phyloP scores from a whole-genome alignment of 1,140 invertebrate genomes.

The Drosophila lacertosa region DNA sequence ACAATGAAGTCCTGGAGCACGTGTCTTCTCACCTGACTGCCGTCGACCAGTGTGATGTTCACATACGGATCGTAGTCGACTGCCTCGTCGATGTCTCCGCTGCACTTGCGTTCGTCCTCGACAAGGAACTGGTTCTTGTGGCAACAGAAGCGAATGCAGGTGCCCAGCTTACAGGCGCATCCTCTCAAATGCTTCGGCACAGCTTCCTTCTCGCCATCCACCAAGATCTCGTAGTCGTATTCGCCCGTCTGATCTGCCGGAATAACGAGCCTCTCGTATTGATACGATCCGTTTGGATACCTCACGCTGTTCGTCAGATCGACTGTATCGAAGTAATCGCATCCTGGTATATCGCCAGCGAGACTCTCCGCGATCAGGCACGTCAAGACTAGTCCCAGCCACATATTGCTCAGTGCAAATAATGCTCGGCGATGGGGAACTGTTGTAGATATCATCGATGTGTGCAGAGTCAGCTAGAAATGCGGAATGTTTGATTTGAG shows the following conservation, averaged over 20 bases:
- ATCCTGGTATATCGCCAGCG: constrained; percentile 38
- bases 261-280: constrained; percentile 56
- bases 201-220: constrained; percentile 5
- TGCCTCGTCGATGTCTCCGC: not conserved
- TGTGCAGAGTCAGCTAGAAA: too few relatives aligned
- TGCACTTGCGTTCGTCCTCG: constrained; percentile 17
- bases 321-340: constrained; percentile 65
- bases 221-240: constrained; percentile 49
- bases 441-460: too few relatives aligned
- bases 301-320: constrained; percentile 26
- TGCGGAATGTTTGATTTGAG: too few relatives aligned
- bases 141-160: constrained; percentile 69
- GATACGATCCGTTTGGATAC: constrained; percentile 60
- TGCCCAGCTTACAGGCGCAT: constrained; percentile 48
- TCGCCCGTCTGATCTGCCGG: constrained; percentile 41
- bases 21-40: constrained; percentile 25
- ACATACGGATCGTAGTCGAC: constrained; percentile 45
- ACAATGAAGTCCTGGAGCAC: constrained; percentile 56
- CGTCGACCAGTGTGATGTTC: constrained; percentile 48
- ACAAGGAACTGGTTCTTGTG: constrained; percentile 26
- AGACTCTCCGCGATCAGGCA: not conserved
- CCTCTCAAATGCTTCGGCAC: not conserved
- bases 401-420: not conserved
- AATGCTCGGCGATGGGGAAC: too few relatives aligned
- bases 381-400: not conserved